phyloP scores from a whole-genome alignment of 2,888 invertebrate species.

The Dasypogon diadema region DNA sequence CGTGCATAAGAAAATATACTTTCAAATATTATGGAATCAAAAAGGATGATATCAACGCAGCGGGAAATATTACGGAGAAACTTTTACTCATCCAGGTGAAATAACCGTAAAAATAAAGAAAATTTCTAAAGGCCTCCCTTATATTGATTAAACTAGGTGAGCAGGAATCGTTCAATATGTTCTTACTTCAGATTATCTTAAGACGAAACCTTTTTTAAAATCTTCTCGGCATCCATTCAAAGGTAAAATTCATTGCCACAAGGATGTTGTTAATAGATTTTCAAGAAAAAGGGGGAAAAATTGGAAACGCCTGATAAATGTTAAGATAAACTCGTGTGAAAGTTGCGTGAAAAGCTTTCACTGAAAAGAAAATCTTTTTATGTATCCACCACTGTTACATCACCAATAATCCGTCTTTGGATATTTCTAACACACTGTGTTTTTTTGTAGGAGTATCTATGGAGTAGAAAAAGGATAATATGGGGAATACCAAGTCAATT shows the following conservation, averaged over 20 bases:
- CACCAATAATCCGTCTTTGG: constrained; percentile 39
- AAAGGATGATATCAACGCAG: too few relatives aligned
- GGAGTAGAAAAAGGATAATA: not conserved
- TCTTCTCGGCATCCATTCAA: not conserved
- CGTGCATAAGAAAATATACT: too few relatives aligned
- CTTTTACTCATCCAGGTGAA: too few relatives aligned
- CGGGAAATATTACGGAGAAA: too few relatives aligned
- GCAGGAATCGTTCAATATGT: too few relatives aligned
- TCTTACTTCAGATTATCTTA: too few relatives aligned
- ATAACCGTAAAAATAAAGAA: too few relatives aligned
- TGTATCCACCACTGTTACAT: not conserved
- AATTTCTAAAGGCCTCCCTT: too few relatives aligned
- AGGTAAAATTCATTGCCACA: not conserved
- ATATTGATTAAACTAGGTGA: too few relatives aligned
- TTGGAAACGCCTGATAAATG: constrained; percentile 34
- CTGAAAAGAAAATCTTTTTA: constrained; percentile 38
- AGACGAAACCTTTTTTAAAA: not conserved
- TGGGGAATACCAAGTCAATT: not conserved
- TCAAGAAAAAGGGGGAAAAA: not conserved
- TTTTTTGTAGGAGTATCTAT: constrained; percentile 3
- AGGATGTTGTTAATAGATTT: not conserved
- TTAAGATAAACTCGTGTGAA: constrained; percentile 29
- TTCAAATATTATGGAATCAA: too few relatives aligned
- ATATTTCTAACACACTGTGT: constrained; percentile 15
- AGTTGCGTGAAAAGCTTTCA: constrained; percentile 23